Evolutionary conservation across 2,797 vertebrate genomes (phyloP).

Genomic region (Philypnodon macrostomus): DNA sequence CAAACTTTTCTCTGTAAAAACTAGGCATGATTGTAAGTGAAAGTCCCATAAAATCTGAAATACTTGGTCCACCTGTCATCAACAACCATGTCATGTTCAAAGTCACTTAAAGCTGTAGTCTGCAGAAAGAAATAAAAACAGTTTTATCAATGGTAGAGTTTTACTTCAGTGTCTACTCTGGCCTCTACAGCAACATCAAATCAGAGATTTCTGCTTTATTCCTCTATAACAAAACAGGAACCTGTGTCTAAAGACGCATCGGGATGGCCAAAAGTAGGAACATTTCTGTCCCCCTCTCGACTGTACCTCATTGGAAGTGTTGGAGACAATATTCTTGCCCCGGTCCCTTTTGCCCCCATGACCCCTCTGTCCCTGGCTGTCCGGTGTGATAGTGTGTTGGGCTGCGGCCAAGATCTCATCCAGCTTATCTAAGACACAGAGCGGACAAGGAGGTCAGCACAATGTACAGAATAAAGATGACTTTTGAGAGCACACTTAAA

Average conservation of each 20-base stretch:
- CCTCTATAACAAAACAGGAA: slow-evolving; percentile 3
- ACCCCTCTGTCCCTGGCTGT: slow-evolving; percentile 83
- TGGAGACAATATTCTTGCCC: slow-evolving; percentile 72
- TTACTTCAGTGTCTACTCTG: too few relatives aligned
- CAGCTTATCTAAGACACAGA: slow-evolving; percentile 82
- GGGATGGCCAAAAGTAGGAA: background rate
- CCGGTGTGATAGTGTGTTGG: slow-evolving; percentile 90
- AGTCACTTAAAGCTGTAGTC: too few relatives aligned
- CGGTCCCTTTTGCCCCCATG: slow-evolving; percentile 81
- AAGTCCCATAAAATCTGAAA: too few relatives aligned
- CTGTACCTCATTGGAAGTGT: slow-evolving; percentile 66
- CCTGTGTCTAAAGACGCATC: slow-evolving; percentile 6
- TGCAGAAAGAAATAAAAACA: too few relatives aligned
- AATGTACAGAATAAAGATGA: slow-evolving; percentile 10
- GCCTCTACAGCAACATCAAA: too few relatives aligned
- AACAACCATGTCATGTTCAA: too few relatives aligned
- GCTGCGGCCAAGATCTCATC: slow-evolving; percentile 93
- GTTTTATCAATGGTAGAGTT: too few relatives aligned
- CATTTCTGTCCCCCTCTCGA: slow-evolving; percentile 21
- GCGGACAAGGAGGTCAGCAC: slow-evolving; percentile 17
- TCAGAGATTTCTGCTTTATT: slow-evolving; percentile 7
- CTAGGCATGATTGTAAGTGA: too few relatives aligned
- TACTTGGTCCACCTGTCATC: too few relatives aligned
- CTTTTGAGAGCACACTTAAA: slow-evolving; percentile 23
- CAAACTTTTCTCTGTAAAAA: too few relatives aligned